Base-by-base conservation (phyloP, 2,113 vertebrate species). In the Pontoporia blainvillei region DNA sequence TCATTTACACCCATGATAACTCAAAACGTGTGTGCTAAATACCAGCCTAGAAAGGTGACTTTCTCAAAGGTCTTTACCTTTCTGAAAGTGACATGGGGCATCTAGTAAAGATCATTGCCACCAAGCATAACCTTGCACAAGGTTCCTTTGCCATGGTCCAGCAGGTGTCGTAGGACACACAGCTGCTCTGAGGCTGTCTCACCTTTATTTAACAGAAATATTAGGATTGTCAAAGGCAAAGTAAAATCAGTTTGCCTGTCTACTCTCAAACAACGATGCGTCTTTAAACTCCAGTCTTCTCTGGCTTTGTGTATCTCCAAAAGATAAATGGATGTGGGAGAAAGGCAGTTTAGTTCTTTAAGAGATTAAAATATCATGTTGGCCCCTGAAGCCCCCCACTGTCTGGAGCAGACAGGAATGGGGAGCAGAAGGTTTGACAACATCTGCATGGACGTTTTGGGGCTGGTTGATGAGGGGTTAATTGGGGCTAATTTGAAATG, bases 401-500 rank as follows among this genome's bases (percentile, higher is more conserved):
- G 23, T 61, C 72, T 15, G 34, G 21, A 84, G 82, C 12, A 95
- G 78, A 78, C 8, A 78, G 57, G 64, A 94, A 84, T 11, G 21
- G 12, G 41, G 36, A 87, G 72, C 57, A 29, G 44, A 75, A 44
- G 61, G 14, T 49, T 34, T 83, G 46, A 29, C 21, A 71, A 25
- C 27, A 83, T 82, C 57, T 84, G 54, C 52, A 57, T n/a, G 62
- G 61, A 79, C 54, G 57, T 75, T 88, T 84, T 12, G 5, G 88
- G 57, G 62, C 31, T 0, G 1, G 94, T 31, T 83, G 66, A 91
- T 41, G 46, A 87, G 66, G 75, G 91, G 67, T 93, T 96, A 87
- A 86, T 78, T 75, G 86, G 49, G 61, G 27, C 57, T 94, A 36
- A 90, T 71, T 81, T 84, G 95, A 76, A 97, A 90, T 59, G n/a